These are phyloP conservation scores for Megatriorchis doriae DNA, from an alignment of 2,113 vertebrate species.

Conservation along the genomic window DNA sequence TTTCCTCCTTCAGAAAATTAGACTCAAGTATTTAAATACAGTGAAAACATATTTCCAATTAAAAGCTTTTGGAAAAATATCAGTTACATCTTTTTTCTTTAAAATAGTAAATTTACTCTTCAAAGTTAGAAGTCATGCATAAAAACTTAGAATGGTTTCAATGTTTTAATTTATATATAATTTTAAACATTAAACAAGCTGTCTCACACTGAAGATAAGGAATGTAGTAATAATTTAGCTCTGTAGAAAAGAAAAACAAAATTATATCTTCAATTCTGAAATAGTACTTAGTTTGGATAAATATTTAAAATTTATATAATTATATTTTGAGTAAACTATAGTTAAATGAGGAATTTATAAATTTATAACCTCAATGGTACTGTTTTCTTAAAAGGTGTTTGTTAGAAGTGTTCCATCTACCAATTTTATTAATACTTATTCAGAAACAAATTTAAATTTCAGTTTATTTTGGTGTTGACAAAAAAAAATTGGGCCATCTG, in stretches of 20 bases:
- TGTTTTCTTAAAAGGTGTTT: background rate
- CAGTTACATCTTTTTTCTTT: background rate
- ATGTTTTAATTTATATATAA: background rate
- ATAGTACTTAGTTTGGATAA: background rate
- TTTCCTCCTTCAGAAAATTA: background rate
- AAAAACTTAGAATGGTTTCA: background rate
- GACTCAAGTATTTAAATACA: background rate
- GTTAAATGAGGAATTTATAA: background rate
- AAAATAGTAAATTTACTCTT: background rate
- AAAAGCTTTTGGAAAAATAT: background rate
- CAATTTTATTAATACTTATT: background rate
- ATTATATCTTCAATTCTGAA: slow-evolving; percentile 17
- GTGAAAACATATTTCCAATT: background rate
- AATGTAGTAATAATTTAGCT: background rate
- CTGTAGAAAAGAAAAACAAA: background rate
- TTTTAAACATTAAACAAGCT: background rate
- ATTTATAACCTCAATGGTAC: background rate
- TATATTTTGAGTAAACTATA: background rate
- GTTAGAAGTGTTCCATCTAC: background rate
- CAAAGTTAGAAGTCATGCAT: background rate
- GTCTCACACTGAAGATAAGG: background rate
- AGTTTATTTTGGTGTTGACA: background rate
- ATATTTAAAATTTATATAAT: background rate
- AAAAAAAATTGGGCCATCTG: background rate
- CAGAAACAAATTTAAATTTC: background rate